Conservation (phyloP, 2,113 vertebrate species). For the Setophaga coronata region DNA sequence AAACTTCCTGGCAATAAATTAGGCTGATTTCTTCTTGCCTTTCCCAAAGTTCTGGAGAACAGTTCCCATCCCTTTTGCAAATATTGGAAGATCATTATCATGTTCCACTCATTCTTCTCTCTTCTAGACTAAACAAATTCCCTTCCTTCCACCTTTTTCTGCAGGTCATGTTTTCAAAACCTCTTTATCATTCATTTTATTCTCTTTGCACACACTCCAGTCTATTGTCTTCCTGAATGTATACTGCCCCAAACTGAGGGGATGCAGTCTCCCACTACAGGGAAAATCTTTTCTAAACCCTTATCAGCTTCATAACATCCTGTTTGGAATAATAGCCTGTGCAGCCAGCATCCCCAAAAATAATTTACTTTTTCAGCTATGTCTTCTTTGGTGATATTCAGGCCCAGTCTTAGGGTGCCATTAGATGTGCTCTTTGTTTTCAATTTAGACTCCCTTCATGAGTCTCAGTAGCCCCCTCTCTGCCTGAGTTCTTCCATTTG, state of each 20-base stretch:
- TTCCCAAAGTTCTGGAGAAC: not conserved
- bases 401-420: not conserved
- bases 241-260: not conserved
- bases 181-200: conserved; percentile 22
- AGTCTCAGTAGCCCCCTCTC: not conserved
- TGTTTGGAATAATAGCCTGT: not conserved
- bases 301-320: not conserved
- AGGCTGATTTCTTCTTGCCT: not conserved
- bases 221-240: not conserved
- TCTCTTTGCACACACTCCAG: not conserved
- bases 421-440: not conserved
- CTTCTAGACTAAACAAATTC: conserved; percentile 53
- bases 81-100: not conserved
- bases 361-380: not conserved
- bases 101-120: conserved; percentile 44
- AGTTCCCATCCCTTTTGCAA: conserved; percentile 10
- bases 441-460: not conserved
- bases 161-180: conserved; percentile 39
- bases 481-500: not conserved
- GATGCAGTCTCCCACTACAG: not conserved
- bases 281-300: not conserved
- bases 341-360: not conserved
- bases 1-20: not conserved
- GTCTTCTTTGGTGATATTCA: not conserved
- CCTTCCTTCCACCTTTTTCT: conserved; percentile 54